Evolutionary conservation across 2,797 vertebrate species (phyloP), one percentile per base, ranked within the genome.

Genomic region (Tokudaia muenninki): DNA sequence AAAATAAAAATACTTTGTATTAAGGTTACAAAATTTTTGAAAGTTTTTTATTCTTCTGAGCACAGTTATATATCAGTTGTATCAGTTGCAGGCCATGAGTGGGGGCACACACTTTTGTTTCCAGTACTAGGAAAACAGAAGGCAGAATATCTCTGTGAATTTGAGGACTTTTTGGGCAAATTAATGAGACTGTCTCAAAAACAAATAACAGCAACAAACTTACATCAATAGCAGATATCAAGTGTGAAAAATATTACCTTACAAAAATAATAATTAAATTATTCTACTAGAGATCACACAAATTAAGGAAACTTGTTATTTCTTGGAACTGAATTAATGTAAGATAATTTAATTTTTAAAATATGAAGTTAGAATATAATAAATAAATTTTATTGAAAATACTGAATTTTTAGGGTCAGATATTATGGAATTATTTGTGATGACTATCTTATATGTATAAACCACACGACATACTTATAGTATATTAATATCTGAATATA

Each of bases 201-300:
- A 26, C 55, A 61, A 65, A 21, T 44, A 65, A 84, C 4, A 44
- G 2, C 1, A 16, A 70, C 6, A 52, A 70, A 22, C 6, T 0
- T 17, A n/a, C 3, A 12, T 67, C 26, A 41, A 61, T 61, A 84
- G 26, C 26, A 84, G 24, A 63, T 91, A 65, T 57, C 17, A 65
- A 70, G 21, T 90, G 4, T 82, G n/a, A 78, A 12, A 89, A 21
- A 21, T 19, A 50, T 11, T 81, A 47, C 44, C 17, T 70, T 70
- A 72, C 14, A 90, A 87, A 92, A 95, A 52, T 63, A 29, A 50
- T 90, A 77, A 75, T 22, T 50, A 67, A 82, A 22, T 81, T 37
- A 59, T 91, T 93, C 11, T 47, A 55, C 13, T 91, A 41, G 16
- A 88, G 41, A 83, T 34, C 6, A 88, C 37, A 72, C 37, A 78